Evolutionary conservation across 2,888 invertebrate species (phyloP), one percentile per base, ranked within the genome.

Genomic region (Globia sparganii): DNA sequence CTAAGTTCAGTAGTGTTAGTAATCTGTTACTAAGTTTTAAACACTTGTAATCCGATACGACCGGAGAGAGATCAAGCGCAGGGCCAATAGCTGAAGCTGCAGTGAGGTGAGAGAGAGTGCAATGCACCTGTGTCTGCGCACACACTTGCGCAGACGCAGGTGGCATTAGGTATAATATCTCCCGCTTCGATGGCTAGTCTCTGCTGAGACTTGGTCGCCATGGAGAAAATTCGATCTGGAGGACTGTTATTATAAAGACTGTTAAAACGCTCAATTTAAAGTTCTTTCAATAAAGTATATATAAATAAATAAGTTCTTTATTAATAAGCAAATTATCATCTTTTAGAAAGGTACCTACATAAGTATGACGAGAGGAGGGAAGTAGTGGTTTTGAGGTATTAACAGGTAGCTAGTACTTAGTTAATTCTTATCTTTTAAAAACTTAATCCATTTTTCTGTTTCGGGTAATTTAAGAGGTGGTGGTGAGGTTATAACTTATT

Each of bases 381-480:
- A 43, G 43, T 43, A 15, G 15, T 15, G 4, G 15, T 15, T 13
- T 4, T 43, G 43, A 43, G 43, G 43, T 43, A 43, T 43, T 15
- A 43, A 43, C 15, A 43, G 43, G 43, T 15, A 43, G 43, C 43
- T 43, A 43, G 15, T 40, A 58, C 3, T 1, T 25, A 58, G 4
- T 1, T 25, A 11, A 34, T 40, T 34, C 1, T 65, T 25, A 75
- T 21, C 4, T 64, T 62, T 49, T 18, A 43, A 53, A 75, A 76
- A 37, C 18, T 43, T 58, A 15, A 8, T 11, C 25, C 3, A 58
- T 28, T 43, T 37, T 31, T 18, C 28, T 13, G 43, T 40, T 66
- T 67, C 56, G 11, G 46, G 34, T 6, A 67, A 84, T 71, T 78
- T 58, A 84, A 53, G 4, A 49, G 49, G 62, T 65, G 6, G n/a